Percentiles rank a stretch among this genome's conserved stretches.
Evolutionary conservation across 1,140 invertebrate genomes (phyloP).

Genomic region (Heliothis virescens): DNA sequence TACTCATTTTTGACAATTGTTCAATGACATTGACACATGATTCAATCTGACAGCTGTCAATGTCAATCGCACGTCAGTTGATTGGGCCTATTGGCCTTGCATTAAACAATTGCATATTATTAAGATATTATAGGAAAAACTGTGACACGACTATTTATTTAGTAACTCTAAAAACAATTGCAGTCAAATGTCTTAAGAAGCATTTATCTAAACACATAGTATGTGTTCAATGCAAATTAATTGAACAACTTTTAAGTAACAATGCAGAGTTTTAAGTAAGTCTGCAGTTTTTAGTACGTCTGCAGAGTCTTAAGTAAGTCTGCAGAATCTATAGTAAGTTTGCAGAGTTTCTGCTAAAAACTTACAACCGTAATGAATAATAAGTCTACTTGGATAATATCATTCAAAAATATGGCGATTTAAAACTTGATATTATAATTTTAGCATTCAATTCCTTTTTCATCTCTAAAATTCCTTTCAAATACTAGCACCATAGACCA

Average conservation of each 20-base stretch:
- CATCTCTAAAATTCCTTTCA: too few species aligned
- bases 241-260: neutral
- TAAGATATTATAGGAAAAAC: too few species aligned
- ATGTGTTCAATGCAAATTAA: neutral
- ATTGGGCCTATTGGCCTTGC: neutral
- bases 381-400: too few species aligned
- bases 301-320: neutral
- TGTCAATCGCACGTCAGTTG: neutral
- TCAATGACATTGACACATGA: constrained; percentile 4
- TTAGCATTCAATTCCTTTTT: too few species aligned
- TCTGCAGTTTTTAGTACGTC: neutral
- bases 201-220: neutral
- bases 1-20: neutral
- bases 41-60: neutral
- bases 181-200: neutral
- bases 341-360: neutral
- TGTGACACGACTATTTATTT: neutral
- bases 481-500: neutral
- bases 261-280: neutral
- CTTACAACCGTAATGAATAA: too few species aligned
- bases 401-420: too few species aligned
- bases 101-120: neutral
- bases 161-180: neutral
- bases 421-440: too few species aligned
- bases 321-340: too few species aligned